A percentile compares a stretch with the other conserved stretches of the same genome.
Evolutionary conservation across 2,113 vertebrate species (phyloP).

Genomic region (Oncorhynchus mykiss): DNA sequence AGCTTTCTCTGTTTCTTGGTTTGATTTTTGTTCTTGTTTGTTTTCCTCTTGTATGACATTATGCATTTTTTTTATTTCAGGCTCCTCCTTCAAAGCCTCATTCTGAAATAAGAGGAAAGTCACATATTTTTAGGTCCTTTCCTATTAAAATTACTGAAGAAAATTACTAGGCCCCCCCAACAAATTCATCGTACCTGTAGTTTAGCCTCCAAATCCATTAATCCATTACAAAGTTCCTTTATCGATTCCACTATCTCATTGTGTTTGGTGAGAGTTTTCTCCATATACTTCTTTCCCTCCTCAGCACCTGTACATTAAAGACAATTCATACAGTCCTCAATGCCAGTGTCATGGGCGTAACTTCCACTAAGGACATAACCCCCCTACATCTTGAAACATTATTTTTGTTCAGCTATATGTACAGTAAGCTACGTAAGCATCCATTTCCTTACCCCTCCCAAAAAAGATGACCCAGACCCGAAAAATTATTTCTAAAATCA

Average conservation of each 20-base stretch:
- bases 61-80: not conserved
- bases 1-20: constrained; percentile 23
- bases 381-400: no score
- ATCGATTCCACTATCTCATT: constrained; percentile 82
- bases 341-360: no score
- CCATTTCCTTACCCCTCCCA: not conserved
- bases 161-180: not conserved
- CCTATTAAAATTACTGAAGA: not conserved
- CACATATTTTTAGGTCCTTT: not conserved
- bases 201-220: constrained; percentile 80
- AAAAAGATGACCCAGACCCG: not conserved
- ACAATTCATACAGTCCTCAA: constrained; percentile 1
- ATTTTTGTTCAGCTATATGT: not conserved
- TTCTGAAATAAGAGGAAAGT: constrained; percentile 21
- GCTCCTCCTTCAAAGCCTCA: constrained; percentile 18
- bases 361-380: not conserved
- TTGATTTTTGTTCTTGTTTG: constrained; percentile 2
- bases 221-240: constrained; percentile 78
- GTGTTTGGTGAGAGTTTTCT: constrained; percentile 83
- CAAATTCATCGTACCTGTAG: constrained; percentile 73
- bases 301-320: constrained; percentile 73
- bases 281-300: constrained; percentile 82
- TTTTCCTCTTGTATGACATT: not conserved
- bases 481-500: not conserved
- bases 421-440: not conserved